Base-by-base conservation (phyloP, 2,888 invertebrate genomes). In the Torymus texanus region DNA sequence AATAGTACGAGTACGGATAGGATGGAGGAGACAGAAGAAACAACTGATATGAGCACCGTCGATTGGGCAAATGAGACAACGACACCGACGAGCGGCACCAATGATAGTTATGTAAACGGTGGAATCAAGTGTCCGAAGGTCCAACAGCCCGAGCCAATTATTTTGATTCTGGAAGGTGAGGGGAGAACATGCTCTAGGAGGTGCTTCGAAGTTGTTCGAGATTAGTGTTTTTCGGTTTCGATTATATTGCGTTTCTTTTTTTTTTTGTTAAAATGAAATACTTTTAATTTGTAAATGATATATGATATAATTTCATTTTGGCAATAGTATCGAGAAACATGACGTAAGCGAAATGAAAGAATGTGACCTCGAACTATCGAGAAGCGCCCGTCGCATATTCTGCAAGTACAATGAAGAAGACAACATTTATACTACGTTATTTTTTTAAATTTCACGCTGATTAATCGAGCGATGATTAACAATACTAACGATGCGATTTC, bases 111-210 rank as follows among this genome's bases (percentile, higher is more conserved):
- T 41, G 41, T 41, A 14, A 65, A 51, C 5, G 41, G 13, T 24
- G 51, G 61, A 16, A 51, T 29, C 4, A 59, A 18, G 58, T 55
- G 50, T 67, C 68, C 41, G 56, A 16, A 13, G 41, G 24, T 3
- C 53, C 24, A 3, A 68, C 74, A 51, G 89, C 92, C 93, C 89
- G 92, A 94, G 91, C 94, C 93, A 88, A 92, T 95, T 90, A 95
- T 96, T 91, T 93, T 96, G 88, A 95, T 96, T 89, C 92, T 96
- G 89, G 96, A 96, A 96, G 96, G 96, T 96, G 94, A 93, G 91
- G 90, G 84, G 75, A 50, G 59, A 51, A 13, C 10, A 71, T 53
- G 72, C 41, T 41, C 41, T 8, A 41, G 41, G 1, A 41, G 41
- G 41, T 8, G 41, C 41, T 41, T 41, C 41, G 41, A 41, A 8